A percentile compares a stretch with the other conserved stretches of the same genome.
phyloP scores from a whole-genome alignment of 2,888 invertebrate genomes.

The Rhagonycha fulva region DNA sequence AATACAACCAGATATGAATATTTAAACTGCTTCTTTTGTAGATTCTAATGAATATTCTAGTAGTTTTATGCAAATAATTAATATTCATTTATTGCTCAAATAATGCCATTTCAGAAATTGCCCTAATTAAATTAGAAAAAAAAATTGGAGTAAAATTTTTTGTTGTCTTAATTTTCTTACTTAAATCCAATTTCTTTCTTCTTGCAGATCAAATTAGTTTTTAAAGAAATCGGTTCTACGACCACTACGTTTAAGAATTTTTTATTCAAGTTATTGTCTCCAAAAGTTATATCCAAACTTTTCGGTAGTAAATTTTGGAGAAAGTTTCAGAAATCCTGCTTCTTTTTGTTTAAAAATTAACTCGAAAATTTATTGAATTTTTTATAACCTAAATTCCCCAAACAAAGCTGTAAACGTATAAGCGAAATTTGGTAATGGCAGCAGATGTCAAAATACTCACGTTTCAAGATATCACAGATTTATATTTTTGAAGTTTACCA shows the following conservation, averaged over 20 bases:
- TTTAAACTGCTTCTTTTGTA: slow-evolving; percentile 6
- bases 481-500: not conserved
- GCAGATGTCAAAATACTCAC: not conserved
- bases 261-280: not conserved
- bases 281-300: not conserved
- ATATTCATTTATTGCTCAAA: slow-evolving; percentile 6
- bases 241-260: not conserved
- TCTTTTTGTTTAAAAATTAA: not conserved
- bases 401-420: not conserved
- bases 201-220: no score
- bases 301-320: not conserved
- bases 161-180: not conserved
- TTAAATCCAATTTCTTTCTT: not conserved
- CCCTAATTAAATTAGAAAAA: not conserved
- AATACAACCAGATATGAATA: slow-evolving; percentile 3
- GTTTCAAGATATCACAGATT: not conserved
- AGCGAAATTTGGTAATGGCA: not conserved
- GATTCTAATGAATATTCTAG: slow-evolving; percentile 5
- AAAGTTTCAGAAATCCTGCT: not conserved
- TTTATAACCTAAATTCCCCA: not conserved
- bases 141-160: not conserved
- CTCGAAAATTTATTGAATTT: not conserved
- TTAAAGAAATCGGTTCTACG: not conserved
- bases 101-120: not conserved
- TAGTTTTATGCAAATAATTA: slow-evolving; percentile 6